Evolutionary conservation across 1,140 invertebrate genomes (phyloP).

Genomic region (Drosophila grimshawi): DNA sequence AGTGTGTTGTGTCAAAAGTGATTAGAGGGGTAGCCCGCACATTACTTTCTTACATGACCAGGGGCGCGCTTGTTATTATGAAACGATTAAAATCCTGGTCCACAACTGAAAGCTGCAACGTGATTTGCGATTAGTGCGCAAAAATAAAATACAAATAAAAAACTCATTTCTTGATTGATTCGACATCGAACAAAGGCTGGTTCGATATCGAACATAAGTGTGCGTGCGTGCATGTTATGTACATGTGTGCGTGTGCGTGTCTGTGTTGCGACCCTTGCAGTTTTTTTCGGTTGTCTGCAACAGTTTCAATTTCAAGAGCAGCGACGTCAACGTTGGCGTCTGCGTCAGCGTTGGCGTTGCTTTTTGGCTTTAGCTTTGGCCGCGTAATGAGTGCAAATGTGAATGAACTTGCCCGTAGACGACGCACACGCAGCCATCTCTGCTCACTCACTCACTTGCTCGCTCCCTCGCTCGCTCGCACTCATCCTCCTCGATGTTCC

Average conservation of each 20-base stretch:
- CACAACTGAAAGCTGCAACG: slow-evolving; percentile 42
- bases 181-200: background rate
- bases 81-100: background rate
- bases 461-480: slow-evolving; percentile 23
- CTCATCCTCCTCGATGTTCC: slow-evolving; percentile 10
- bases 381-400: slow-evolving; percentile 81
- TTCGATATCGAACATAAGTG: background rate
- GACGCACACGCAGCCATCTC: slow-evolving; percentile 67
- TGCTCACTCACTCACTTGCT: slow-evolving; percentile 37
- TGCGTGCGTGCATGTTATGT: background rate
- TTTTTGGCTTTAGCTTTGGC: slow-evolving; percentile 53
- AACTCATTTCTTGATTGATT: background rate
- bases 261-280: slow-evolving; percentile 25
- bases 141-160: background rate
- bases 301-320: slow-evolving; percentile 58
- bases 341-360: slow-evolving; percentile 10
- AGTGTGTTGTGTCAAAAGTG: background rate
- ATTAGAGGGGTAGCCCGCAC: background rate
- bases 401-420: slow-evolving; percentile 79
- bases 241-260: background rate
- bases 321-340: slow-evolving; percentile 10
- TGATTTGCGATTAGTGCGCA: background rate
- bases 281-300: slow-evolving; percentile 18
- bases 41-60: too few relatives aligned
- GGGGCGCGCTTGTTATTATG: too few relatives aligned